These are phyloP conservation scores for Cyprinodon tularosa DNA, from an alignment of 2,113 vertebrate species.

Conservation along the genomic window DNA sequence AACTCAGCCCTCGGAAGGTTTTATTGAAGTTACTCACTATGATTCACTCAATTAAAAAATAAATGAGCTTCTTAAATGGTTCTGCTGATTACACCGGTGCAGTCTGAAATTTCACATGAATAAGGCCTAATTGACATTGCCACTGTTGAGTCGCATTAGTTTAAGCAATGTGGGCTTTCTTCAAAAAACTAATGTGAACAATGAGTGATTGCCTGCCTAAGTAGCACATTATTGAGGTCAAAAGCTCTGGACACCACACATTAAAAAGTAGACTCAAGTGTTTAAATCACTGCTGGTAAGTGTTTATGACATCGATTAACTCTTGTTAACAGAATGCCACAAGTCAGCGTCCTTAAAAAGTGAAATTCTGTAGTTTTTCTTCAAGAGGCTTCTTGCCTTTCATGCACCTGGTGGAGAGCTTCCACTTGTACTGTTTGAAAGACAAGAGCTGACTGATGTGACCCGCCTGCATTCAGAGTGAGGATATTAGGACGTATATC, in stretches of 20 bases:
- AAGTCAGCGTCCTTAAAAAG: conserved; percentile 45
- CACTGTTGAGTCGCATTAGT: conserved; percentile 1
- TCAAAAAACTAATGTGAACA: conserved; percentile 7
- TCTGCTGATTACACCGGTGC: conserved; percentile 13
- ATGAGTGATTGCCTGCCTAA: conserved; percentile 25
- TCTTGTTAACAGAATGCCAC: conserved; percentile 14
- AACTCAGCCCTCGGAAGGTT: neutral
- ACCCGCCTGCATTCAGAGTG: conserved; percentile 47
- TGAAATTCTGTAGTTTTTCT: conserved; percentile 36
- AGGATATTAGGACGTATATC: conserved; percentile 17
- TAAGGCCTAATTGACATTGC: conserved; percentile 18
- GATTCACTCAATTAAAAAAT: conserved; percentile 32
- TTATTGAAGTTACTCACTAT: conserved; percentile 15
- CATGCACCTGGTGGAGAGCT: conserved; percentile 24
- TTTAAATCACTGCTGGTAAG: conserved; percentile 19
- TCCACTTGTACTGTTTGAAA: conserved; percentile 46
- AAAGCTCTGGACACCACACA: neutral
- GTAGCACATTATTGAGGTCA: conserved; percentile 21
- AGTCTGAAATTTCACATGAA: conserved; percentile 39
- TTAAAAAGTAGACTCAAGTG: conserved; percentile 18
- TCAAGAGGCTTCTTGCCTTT: conserved; percentile 15
- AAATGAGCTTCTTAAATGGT: conserved; percentile 24
- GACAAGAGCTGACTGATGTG: conserved; percentile 32
- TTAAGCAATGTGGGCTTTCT: conserved; percentile 7
- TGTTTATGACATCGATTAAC: conserved; percentile 34